Percentiles rank a stretch among this genome's conserved stretches.
Conservation (phyloP, 2,797 vertebrate species). For the Myiotriccus ornatus region DNA sequence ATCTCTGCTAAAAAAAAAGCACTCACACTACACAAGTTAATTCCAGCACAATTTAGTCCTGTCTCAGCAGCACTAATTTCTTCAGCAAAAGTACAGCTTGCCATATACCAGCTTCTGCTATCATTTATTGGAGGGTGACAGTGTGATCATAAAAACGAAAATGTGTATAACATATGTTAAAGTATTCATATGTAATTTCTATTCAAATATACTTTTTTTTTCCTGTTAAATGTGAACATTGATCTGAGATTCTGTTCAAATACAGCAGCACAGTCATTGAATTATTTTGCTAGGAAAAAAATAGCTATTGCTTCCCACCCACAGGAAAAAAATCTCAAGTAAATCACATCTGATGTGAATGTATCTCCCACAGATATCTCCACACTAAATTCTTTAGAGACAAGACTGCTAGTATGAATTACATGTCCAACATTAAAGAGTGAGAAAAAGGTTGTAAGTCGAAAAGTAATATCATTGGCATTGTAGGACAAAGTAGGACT, state of each 20-base stretch:
- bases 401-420: not conserved
- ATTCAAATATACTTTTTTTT: not conserved
- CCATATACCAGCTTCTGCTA: not conserved
- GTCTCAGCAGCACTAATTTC: not conserved
- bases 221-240: not conserved
- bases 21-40: not conserved
- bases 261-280: not conserved
- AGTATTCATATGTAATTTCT: slow-evolving; percentile 12
- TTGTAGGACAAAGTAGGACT: not conserved
- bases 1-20: not conserved
- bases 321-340: not conserved
- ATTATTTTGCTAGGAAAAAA: slow-evolving; percentile 5
- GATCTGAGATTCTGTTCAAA: not conserved
- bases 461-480: not conserved
- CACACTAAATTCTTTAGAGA: slow-evolving; percentile 6
- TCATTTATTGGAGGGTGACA: not conserved
- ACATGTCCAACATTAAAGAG: not conserved
- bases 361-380: not conserved
- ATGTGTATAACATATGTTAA: not conserved
- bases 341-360: not conserved
- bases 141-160: not conserved
- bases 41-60: not conserved
- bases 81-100: not conserved
- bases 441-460: not conserved
- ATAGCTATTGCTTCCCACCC: not conserved